A percentile compares a stretch with the other conserved stretches of the same genome.
phyloP scores from a whole-genome alignment of 2,888 invertebrate genomes.

The Aelia acuminata region DNA sequence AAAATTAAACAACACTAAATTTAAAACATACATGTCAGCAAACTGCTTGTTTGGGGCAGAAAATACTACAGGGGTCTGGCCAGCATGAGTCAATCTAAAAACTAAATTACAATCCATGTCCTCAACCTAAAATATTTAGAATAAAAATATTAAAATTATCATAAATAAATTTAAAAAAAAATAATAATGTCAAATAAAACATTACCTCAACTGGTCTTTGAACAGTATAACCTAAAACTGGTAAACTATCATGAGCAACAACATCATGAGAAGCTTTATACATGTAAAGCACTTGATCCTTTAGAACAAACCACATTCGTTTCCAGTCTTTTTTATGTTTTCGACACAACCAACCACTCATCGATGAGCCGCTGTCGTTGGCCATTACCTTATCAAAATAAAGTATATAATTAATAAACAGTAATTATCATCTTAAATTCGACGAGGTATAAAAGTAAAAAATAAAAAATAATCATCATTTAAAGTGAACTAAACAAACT shows the following conservation, averaged over 20 bases:
- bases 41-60: slow-evolving; percentile 69
- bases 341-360: slow-evolving; percentile 72
- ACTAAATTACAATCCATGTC: slow-evolving; percentile 70
- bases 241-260: slow-evolving; percentile 71
- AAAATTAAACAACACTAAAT: neutral
- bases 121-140: slow-evolving; percentile 64
- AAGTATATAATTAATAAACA: too few relatives aligned
- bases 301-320: slow-evolving; percentile 73
- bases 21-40: slow-evolving; percentile 69
- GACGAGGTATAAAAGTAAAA: too few relatives aligned
- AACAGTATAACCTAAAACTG: slow-evolving; percentile 72
- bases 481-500: too few relatives aligned
- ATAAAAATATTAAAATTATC: slow-evolving; percentile 49
- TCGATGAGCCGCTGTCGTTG: slow-evolving; percentile 72
- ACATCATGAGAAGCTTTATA: slow-evolving; percentile 74
- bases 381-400: slow-evolving; percentile 70
- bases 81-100: slow-evolving; percentile 71
- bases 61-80: slow-evolving; percentile 71
- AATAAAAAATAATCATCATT: too few relatives aligned
- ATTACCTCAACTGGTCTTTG: slow-evolving; percentile 62
- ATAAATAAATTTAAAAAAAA: slow-evolving; percentile 2
- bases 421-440: too few relatives aligned
- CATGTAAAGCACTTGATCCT: slow-evolving; percentile 72
- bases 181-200: neutral
- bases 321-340: slow-evolving; percentile 71